Percentiles rank a stretch among this genome's conserved stretches.
phyloP scores from a whole-genome alignment of 2,797 vertebrate species.

The Hippopotamyrus pictus region DNA sequence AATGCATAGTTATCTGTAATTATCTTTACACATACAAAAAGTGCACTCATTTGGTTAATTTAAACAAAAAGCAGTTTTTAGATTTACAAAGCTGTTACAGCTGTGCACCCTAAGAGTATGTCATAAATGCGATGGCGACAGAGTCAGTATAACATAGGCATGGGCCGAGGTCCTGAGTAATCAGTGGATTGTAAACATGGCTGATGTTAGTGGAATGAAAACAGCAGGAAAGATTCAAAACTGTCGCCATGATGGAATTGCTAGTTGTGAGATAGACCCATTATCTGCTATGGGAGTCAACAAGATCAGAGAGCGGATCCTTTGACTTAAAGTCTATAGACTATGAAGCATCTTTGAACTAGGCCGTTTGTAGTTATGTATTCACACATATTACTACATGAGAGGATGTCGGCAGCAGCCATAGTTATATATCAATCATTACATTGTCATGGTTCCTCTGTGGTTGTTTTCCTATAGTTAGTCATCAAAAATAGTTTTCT shows the following conservation, averaged over 20 bases:
- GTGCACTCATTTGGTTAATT: neutral
- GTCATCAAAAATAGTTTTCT: neutral
- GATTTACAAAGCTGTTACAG: neutral
- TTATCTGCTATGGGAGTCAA: neutral
- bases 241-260: neutral
- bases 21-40: neutral
- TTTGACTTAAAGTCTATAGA: neutral
- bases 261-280: neutral
- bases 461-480: neutral
- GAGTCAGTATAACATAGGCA: neutral
- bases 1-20: neutral
- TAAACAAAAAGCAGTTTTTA: neutral
- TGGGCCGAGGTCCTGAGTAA: neutral
- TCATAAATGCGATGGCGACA: neutral
- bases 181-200: neutral
- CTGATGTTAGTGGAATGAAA: neutral
- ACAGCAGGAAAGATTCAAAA: neutral
- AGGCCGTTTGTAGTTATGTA: neutral
- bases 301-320: neutral
- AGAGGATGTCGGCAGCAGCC: neutral
- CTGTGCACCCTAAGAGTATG: neutral
- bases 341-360: neutral
- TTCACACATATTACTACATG: neutral
- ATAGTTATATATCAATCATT: slow-evolving; percentile 1
- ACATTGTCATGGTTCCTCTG: neutral